Conservation (phyloP, 1,140 invertebrate species). For the Trachymyrmex cornetzi region DNA sequence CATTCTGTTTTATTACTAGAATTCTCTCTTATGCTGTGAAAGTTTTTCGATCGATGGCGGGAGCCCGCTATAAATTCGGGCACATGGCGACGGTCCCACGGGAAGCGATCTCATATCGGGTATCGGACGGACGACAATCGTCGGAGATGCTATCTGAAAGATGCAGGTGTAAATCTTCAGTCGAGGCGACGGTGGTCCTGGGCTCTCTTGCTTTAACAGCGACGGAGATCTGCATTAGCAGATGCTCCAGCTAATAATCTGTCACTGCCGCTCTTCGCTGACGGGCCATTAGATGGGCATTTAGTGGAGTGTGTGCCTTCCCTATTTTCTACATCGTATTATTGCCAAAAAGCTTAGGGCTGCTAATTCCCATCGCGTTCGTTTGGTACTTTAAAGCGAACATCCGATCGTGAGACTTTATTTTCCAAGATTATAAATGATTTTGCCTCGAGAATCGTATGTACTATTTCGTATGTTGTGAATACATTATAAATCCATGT, state of each 20-base stretch:
- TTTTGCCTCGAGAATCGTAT: neutral
- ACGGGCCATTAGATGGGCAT: constrained; percentile 66
- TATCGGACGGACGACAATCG: constrained; percentile 63
- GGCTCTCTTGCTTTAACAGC: constrained; percentile 24
- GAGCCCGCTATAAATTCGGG: constrained; percentile 64
- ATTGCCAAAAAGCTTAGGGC: constrained; percentile 1
- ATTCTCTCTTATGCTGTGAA: constrained; percentile 18
- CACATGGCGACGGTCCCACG: constrained; percentile 29
- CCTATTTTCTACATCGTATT: constrained; percentile 48
- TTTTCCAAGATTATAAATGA: neutral
- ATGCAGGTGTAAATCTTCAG: constrained; percentile 66
- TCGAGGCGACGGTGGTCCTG: constrained; percentile 36
- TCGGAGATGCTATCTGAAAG: constrained; percentile 74
- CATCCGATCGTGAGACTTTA: neutral
- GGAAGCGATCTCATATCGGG: constrained; percentile 48
- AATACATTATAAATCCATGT: too few species aligned
- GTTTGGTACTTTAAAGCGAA: neutral
- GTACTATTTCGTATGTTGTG: neutral
- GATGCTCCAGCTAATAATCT: constrained; percentile 69
- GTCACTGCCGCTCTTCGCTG: constrained; percentile 51
- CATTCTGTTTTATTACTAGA: neutral
- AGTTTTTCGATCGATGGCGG: neutral
- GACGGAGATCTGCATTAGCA: constrained; percentile 67
- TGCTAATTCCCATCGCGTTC: neutral
- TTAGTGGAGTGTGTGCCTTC: neutral